These are phyloP conservation scores for Stenoptilia bipunctidactyla DNA, from an alignment of 2,888 invertebrate species.

Conservation along the genomic window DNA sequence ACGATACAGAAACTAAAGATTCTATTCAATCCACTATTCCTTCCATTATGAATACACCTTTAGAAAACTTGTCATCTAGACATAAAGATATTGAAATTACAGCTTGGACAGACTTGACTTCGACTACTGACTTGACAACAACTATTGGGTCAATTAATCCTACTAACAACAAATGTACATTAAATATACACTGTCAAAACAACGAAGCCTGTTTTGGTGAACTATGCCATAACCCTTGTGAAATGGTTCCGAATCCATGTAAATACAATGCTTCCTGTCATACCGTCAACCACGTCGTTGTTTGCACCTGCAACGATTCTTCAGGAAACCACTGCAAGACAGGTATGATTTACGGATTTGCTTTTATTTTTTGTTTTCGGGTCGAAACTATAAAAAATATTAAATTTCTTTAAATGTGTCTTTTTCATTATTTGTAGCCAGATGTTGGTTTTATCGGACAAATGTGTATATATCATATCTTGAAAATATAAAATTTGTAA, in stretches of 20 bases:
- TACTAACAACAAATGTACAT: constrained; percentile 63
- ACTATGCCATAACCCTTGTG: constrained; percentile 76
- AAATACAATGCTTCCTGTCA: constrained; percentile 73
- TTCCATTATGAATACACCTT: constrained; percentile 36
- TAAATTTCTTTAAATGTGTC: no score
- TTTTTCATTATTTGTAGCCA: no score
- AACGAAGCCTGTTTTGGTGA: constrained; percentile 74
- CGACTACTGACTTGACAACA: constrained; percentile 33
- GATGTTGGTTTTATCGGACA: constrained; percentile 55
- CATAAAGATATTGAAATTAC: constrained; percentile 55
- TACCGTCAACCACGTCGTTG: constrained; percentile 73
- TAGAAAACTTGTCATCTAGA: constrained; percentile 50
- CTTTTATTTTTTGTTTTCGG: no score
- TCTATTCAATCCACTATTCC: not conserved
- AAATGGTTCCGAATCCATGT: constrained; percentile 59
- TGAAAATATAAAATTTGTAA: constrained; percentile 7
- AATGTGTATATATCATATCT: constrained; percentile 28
- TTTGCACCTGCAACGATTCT: constrained; percentile 74
- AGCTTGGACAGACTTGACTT: constrained; percentile 58
- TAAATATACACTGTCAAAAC: constrained; percentile 74
- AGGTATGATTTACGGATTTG: constrained; percentile 65
- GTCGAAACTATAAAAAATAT: no score
- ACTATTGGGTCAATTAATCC: constrained; percentile 13
- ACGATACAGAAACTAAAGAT: not conserved
- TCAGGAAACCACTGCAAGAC: constrained; percentile 72